A percentile compares a stretch with the other conserved stretches of the same genome.
phyloP scores from a whole-genome alignment of 2,797 vertebrate species.

The Peromyscus melanophrys region DNA sequence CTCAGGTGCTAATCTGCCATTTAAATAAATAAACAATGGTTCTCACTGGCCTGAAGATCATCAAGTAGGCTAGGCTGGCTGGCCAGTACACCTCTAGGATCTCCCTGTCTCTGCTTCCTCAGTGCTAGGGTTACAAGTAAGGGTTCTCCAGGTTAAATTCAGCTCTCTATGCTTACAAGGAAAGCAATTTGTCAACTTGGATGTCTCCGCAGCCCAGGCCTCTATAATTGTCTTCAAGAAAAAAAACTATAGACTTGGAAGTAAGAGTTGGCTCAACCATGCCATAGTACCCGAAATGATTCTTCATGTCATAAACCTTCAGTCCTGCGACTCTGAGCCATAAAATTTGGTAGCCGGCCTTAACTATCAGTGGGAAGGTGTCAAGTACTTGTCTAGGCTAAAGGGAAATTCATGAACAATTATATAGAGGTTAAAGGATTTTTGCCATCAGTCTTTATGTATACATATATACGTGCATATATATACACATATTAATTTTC shows the following conservation, averaged over 20 bases:
- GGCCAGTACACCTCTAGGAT: not conserved
- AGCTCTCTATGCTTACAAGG: not conserved
- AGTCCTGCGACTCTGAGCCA: not conserved
- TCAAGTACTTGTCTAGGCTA: not conserved
- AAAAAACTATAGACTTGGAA: not conserved
- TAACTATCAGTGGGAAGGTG: not conserved
- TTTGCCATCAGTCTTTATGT: not conserved
- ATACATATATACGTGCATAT: not conserved
- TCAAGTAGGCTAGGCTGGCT: not conserved
- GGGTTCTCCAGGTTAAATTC: not conserved
- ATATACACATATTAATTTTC: not conserved
- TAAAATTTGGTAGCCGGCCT: not conserved
- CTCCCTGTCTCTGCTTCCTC: not conserved
- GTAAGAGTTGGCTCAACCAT: not conserved
- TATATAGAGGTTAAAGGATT: not conserved
- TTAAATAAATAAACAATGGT: not conserved
- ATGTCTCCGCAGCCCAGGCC: not conserved
- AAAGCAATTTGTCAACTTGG: not conserved
- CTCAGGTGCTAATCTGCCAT: not conserved
- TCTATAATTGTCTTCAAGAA: constrained; percentile 10
- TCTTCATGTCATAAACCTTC: not conserved
- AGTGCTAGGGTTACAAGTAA: not conserved
- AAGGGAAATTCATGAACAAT: not conserved
- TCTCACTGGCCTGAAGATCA: not conserved
- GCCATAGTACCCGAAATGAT: not conserved